Evolutionary conservation across 2,888 invertebrate genomes (phyloP).

Genomic region (Cosmorhoe ocellata): DNA sequence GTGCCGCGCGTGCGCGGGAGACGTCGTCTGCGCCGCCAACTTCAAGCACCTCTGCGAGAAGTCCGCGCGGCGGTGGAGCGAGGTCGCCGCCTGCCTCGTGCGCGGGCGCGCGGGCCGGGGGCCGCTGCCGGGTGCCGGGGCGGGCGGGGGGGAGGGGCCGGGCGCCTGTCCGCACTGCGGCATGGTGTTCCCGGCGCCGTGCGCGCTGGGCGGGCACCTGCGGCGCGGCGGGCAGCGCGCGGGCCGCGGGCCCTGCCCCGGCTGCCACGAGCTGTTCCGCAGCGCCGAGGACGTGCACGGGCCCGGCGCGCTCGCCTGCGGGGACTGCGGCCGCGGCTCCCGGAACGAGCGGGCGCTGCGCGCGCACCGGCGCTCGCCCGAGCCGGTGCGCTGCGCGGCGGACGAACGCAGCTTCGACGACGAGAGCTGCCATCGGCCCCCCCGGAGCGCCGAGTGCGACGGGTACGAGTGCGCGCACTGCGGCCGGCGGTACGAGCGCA

Average conservation of each 20-base stretch:
- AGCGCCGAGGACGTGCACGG: constrained; percentile 50
- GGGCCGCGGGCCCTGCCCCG: constrained; percentile 47
- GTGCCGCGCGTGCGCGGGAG: constrained; percentile 57
- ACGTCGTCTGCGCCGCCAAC: constrained; percentile 46
- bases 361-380: constrained; percentile 59
- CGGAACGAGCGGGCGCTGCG: constrained; percentile 52
- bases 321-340: constrained; percentile 55
- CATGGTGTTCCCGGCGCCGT: constrained; percentile 28
- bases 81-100: constrained; percentile 41
- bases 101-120: too few species aligned
- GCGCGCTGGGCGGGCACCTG: constrained; percentile 53
- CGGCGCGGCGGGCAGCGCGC: constrained; percentile 49
- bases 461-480: constrained; percentile 61
- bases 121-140: too few species aligned
- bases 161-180: constrained; percentile 22
- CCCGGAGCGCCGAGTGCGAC: constrained; percentile 38
- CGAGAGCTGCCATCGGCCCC: constrained; percentile 58
- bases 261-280: constrained; percentile 54
- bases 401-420: constrained; percentile 62
- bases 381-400: constrained; percentile 54
- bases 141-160: too few species aligned
- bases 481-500: constrained; percentile 57
- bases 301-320: constrained; percentile 41
- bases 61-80: constrained; percentile 54
- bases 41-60: constrained; percentile 54